Conservation (phyloP, 2,888 invertebrate species). For the Fragum sueziense region DNA sequence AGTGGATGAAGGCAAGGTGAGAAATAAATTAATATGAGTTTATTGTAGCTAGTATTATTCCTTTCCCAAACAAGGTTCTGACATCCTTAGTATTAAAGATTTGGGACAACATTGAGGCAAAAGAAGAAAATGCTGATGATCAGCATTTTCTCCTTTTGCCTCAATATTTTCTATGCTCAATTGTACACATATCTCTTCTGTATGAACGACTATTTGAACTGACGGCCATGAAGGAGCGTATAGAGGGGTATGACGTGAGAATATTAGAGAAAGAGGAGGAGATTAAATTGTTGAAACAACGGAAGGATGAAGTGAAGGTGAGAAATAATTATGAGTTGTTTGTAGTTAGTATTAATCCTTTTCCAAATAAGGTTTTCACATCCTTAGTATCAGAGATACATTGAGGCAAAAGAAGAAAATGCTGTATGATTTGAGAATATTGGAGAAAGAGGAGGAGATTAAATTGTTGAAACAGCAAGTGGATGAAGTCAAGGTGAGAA, state of each 20-base stretch:
- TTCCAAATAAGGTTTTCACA: neutral
- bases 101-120: too few species aligned
- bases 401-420: neutral
- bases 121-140: too few species aligned
- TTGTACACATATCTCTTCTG: too few species aligned
- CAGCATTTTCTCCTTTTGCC: too few species aligned
- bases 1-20: conserved; percentile 86
- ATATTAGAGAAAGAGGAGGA: conserved; percentile 87
- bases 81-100: too few species aligned
- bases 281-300: conserved; percentile 69
- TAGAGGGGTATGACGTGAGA: conserved; percentile 86
- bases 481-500: conserved; percentile 85
- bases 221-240: conserved; percentile 77
- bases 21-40: too few species aligned
- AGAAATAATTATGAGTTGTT: too few species aligned
- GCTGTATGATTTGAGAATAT: conserved; percentile 85
- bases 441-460: conserved; percentile 85
- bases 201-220: too few species aligned
- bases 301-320: conserved; percentile 86
- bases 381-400: neutral
- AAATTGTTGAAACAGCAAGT: conserved; percentile 82
- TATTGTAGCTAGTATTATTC: too few species aligned
- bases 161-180: too few species aligned
- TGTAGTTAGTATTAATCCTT: too few species aligned
- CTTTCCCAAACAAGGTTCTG: too few species aligned